Evolutionary conservation across 2,113 vertebrate species (phyloP), one percentile per base, ranked within the genome.

Genomic region (Bagarius yarrelli): DNA sequence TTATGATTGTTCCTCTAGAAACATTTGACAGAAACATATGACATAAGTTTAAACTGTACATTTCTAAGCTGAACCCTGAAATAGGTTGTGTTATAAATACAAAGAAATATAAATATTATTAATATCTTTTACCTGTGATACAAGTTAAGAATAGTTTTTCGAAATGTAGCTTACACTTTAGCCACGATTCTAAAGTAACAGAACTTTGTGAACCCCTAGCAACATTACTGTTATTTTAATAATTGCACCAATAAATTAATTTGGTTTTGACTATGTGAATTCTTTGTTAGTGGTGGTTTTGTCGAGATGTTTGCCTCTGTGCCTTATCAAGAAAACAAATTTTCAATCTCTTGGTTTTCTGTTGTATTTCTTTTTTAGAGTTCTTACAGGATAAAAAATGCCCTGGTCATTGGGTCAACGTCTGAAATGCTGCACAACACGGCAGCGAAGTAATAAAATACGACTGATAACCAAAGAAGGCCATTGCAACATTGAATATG

Each of bases 381-480:
- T 6, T 36, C 21, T 25, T 55, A 67, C 27, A 73, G 4, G 15
- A 78, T 75, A 40, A 93, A 87, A 47, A 86, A 99, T 99, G 97
- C 88, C 94, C 87, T 93, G 83, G 84, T 91, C 85, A 80, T 53
- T 98, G 36, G 91, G 81, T 78, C 93, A 93, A 78, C 90, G 86
- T 85, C 86, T 97, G 15, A 72, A 84, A 59, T 84, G 89, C 27
- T 92, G 74, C 57, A 23, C 94, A 23, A 77, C 77, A 0, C 89
- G 91, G 56, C 89, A 82, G 21, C 88, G 67, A 69, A 86, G 90
- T 50, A 91, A 83, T 8, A 91, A 89, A 32, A 85, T 89, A 2
- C 91, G 98, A 75, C 91, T 99, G 0, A 96, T 99, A 66, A 96
- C 94, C 44, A 99, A 99, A 88, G 95, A 98, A n/a, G 98, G 98